These are phyloP conservation scores for Volucella zonaria DNA, from an alignment of 2,888 invertebrate species.

Conservation along the genomic window DNA sequence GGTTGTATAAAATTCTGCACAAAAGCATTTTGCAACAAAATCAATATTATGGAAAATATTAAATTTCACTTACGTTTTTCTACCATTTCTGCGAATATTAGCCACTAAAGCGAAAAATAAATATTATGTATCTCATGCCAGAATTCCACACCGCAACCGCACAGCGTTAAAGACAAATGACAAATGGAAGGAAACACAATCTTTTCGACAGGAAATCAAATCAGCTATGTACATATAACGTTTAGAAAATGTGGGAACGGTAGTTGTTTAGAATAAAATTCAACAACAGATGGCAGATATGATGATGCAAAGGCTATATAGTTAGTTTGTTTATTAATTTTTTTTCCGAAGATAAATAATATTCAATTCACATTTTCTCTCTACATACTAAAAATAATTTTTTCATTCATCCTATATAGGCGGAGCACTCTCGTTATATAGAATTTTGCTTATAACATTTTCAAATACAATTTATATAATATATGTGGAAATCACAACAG, in stretches of 20 bases:
- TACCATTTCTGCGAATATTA: neutral
- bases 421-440: no score
- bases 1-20: constrained; percentile 20
- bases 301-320: no score
- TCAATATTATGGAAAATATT: neutral
- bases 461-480: no score
- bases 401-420: no score
- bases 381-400: no score
- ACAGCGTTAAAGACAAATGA: neutral
- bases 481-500: no score
- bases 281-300: constrained; percentile 8
- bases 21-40: constrained; percentile 11
- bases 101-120: neutral
- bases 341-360: no score
- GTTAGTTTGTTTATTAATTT: no score
- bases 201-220: constrained; percentile 24
- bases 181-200: constrained; percentile 2
- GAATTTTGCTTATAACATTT: no score
- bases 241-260: constrained; percentile 20
- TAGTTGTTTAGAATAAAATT: neutral
- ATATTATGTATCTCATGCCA: no score
- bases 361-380: no score
- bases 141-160: neutral
- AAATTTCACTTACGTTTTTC: constrained; percentile 8
- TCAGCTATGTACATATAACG: neutral